Conservation (phyloP, 2,113 vertebrate genomes). For the Nyctereutes procyonoides region DNA sequence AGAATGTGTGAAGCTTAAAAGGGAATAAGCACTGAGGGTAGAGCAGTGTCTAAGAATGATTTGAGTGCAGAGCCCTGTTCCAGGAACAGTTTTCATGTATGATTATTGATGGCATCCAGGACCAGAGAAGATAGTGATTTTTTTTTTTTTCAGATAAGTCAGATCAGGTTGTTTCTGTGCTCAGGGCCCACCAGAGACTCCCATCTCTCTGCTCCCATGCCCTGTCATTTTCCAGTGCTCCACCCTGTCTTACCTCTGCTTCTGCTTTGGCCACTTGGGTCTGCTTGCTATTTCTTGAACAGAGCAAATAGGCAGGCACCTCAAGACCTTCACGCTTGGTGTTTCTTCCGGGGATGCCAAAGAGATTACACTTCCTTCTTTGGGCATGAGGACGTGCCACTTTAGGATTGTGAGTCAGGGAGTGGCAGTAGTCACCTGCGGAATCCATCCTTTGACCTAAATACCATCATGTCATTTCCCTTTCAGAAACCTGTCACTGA, state of each 20-base stretch:
- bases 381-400: fast-evolving
- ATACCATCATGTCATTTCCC: not conserved
- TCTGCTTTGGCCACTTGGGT: not conserved
- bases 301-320: not conserved
- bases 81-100: not conserved
- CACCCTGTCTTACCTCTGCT: not conserved
- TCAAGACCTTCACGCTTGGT: not conserved
- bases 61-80: not conserved
- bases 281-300: not conserved
- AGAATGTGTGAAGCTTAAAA: not conserved
- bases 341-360: not conserved
- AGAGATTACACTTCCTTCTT: not conserved
- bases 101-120: not conserved
- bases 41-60: not conserved
- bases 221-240: not conserved
- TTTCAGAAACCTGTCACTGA: not conserved
- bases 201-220: not conserved
- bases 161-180: not conserved
- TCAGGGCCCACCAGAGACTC: not conserved
- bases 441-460: not conserved
- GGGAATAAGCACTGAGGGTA: not conserved
- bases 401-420: not conserved
- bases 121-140: not conserved
- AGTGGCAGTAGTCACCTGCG: not conserved
- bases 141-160: not conserved